These are phyloP conservation scores for Aramus guarauna DNA, from an alignment of 2,113 vertebrate genomes.

Conservation along the genomic window DNA sequence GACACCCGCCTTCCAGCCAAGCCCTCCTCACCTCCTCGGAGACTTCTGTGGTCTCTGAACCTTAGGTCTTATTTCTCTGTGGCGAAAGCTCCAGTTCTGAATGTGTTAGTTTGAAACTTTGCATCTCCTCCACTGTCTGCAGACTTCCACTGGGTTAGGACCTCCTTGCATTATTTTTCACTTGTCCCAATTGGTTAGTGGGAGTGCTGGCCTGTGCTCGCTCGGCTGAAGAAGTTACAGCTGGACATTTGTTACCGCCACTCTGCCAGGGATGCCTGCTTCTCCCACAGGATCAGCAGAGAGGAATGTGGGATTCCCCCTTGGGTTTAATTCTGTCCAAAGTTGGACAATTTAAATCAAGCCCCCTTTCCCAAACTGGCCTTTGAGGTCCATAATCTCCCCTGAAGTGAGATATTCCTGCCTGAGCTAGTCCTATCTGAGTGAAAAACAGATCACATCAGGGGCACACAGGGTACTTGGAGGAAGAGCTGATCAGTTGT, in stretches of 20 bases:
- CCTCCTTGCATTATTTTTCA: neutral
- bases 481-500: neutral
- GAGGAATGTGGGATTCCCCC: accelerated
- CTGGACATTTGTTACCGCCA: neutral
- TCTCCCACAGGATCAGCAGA: neutral
- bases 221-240: neutral
- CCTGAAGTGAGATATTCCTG: neutral
- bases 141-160: neutral
- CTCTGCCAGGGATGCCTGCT: neutral
- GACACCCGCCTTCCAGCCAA: neutral
- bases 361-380: neutral
- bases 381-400: neutral
- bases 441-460: neutral
- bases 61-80: neutral
- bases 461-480: neutral
- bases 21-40: neutral
- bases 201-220: neutral
- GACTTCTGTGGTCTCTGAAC: neutral
- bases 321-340: neutral
- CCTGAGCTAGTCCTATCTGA: neutral
- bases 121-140: neutral
- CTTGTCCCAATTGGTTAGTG: neutral
- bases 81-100: neutral
- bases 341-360: neutral
- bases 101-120: neutral